Conservation (phyloP, 2,113 vertebrate species). For the Stercorarius parasiticus region DNA sequence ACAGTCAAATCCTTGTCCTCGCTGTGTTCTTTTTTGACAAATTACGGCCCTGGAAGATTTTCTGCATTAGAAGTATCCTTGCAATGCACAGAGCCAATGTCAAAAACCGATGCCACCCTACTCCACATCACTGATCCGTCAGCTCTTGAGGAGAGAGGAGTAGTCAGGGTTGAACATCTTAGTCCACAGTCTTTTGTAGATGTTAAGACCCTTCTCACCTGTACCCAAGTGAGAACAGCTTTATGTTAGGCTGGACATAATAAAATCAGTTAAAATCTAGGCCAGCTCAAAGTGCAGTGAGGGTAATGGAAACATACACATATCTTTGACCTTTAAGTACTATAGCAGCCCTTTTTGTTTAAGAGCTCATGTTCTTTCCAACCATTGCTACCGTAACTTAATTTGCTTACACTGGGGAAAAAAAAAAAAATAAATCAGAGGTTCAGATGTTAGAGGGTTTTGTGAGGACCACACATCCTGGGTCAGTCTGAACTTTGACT, state of each 20-base stretch:
- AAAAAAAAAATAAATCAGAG: not conserved
- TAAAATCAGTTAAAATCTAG: not conserved
- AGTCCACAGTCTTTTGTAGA: not conserved
- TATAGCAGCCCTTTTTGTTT: not conserved
- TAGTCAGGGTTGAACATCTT: not conserved
- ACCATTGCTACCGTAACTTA: not conserved
- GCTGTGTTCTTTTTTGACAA: not conserved
- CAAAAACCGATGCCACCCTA: not conserved
- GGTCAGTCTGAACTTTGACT: not conserved
- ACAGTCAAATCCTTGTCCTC: not conserved
- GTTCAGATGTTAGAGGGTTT: not conserved
- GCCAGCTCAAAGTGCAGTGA: not conserved
- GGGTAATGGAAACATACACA: not conserved
- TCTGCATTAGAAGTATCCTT: not conserved
- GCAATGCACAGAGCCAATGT: not conserved
- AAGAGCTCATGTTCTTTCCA: not conserved
- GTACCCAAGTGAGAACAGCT: not conserved
- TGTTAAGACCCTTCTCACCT: not conserved
- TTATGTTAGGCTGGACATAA: not conserved
- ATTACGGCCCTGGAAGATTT: not conserved
- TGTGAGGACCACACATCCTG: not conserved
- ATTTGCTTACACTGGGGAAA: not conserved
- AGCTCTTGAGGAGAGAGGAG: fast-evolving
- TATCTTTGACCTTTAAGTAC: not conserved
- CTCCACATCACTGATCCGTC: not conserved